Percentiles rank a stretch among this genome's conserved stretches.
phyloP scores from a whole-genome alignment of 2,797 vertebrate species.

The Microhierax caerulescens region DNA sequence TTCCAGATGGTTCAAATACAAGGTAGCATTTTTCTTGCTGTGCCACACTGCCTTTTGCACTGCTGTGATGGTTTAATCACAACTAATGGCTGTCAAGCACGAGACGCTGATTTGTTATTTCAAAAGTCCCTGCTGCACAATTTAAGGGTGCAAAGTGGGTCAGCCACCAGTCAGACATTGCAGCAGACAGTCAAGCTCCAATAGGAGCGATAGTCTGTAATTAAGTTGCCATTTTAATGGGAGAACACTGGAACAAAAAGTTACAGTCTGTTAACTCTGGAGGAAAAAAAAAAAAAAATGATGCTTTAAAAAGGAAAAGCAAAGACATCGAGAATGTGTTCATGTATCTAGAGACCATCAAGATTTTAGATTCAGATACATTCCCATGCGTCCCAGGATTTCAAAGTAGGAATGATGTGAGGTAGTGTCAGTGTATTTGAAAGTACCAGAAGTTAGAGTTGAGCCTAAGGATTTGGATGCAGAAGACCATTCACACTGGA shows the following conservation, averaged over 20 bases:
- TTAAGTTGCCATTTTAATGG: background rate
- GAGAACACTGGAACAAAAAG: background rate
- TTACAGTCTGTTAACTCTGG: background rate
- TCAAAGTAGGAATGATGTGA: background rate
- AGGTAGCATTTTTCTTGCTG: background rate
- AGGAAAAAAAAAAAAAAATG: too few relatives aligned
- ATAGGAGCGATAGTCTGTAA: background rate
- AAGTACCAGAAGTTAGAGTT: background rate
- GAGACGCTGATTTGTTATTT: background rate
- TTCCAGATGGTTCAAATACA: slow-evolving; percentile 21
- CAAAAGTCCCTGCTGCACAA: background rate
- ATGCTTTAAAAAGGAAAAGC: background rate
- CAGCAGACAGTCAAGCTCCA: background rate
- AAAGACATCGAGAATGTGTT: background rate
- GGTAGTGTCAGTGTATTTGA: background rate
- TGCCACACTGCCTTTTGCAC: background rate
- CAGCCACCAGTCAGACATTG: background rate
- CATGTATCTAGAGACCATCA: background rate
- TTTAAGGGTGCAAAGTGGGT: background rate
- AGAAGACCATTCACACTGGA: background rate
- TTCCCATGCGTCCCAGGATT: background rate
- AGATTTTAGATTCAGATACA: background rate
- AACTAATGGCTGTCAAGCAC: background rate
- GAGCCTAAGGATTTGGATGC: background rate
- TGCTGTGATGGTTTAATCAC: background rate